phyloP scores from a whole-genome alignment of 2,888 invertebrate genomes.

The Galeruca laticollis region DNA sequence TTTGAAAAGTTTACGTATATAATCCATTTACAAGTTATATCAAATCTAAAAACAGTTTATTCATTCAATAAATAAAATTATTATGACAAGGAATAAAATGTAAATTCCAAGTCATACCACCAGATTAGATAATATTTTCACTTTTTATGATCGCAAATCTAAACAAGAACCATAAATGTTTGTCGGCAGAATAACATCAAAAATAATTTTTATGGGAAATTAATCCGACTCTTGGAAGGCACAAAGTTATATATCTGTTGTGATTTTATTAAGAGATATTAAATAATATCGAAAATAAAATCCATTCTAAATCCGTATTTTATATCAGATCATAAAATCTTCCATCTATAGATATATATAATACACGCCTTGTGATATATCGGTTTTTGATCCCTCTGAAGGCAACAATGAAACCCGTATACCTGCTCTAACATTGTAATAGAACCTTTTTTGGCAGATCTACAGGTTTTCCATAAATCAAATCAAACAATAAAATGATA shows the following conservation, averaged over 20 bases:
- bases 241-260: not conserved
- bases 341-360: not conserved
- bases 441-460: not conserved
- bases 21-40: too few species aligned
- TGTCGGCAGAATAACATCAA: not conserved
- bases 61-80: too few species aligned
- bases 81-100: too few species aligned
- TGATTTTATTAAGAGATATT: not conserved
- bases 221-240: not conserved
- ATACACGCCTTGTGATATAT: constrained; percentile 7
- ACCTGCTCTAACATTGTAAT: constrained; percentile 6
- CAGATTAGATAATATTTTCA: too few species aligned
- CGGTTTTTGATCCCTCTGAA: constrained; percentile 6
- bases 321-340: constrained; percentile 1
- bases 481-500: not conserved
- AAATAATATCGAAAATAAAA: not conserved
- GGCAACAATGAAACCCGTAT: not conserved
- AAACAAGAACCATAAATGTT: not conserved
- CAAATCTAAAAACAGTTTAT: too few species aligned
- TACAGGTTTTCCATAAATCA: constrained; percentile 7
- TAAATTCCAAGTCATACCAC: too few species aligned
- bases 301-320: constrained; percentile 4
- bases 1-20: too few species aligned
- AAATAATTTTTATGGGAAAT: not conserved
- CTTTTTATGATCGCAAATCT: too few species aligned